phyloP scores from a whole-genome alignment of 2,797 vertebrate genomes.

The Acipenser oxyrinchus region DNA sequence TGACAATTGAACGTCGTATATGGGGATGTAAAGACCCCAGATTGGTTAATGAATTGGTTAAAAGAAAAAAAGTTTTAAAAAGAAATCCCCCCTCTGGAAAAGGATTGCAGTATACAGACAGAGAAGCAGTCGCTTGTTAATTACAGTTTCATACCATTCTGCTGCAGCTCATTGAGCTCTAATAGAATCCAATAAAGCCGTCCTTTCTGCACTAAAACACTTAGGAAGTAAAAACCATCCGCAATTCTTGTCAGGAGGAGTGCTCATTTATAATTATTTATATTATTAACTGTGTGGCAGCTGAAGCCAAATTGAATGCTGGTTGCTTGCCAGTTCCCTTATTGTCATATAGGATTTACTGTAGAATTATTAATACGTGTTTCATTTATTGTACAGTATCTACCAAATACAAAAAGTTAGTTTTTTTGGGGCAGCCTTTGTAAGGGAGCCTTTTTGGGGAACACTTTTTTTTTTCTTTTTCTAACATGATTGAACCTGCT shows the following conservation, averaged over 20 bases:
- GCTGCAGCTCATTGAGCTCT: constrained; percentile 9
- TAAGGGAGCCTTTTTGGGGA: neutral
- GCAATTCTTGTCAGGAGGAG: neutral
- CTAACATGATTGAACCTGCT: no score
- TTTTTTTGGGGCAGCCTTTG: constrained; percentile 4
- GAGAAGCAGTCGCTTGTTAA: constrained; percentile 22
- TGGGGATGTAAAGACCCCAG: neutral
- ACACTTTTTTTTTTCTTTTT: neutral
- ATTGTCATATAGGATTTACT: neutral
- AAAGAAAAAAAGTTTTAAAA: neutral
- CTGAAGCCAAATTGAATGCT: constrained; percentile 9
- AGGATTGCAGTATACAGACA: neutral
- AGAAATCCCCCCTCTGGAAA: constrained; percentile 11
- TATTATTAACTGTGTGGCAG: constrained; percentile 5
- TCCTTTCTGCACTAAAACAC: neutral
- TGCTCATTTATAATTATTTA: constrained; percentile 8
- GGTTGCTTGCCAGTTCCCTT: neutral
- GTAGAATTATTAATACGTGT: constrained; percentile 7
- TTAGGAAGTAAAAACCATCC: neutral
- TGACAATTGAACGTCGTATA: neutral
- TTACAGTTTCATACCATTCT: constrained; percentile 20
- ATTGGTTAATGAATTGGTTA: neutral
- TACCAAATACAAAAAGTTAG: neutral
- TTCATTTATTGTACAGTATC: constrained; percentile 2
- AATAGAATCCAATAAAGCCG: neutral